Conservation (phyloP, 2,888 invertebrate genomes). For the Micropterix aruncella region DNA sequence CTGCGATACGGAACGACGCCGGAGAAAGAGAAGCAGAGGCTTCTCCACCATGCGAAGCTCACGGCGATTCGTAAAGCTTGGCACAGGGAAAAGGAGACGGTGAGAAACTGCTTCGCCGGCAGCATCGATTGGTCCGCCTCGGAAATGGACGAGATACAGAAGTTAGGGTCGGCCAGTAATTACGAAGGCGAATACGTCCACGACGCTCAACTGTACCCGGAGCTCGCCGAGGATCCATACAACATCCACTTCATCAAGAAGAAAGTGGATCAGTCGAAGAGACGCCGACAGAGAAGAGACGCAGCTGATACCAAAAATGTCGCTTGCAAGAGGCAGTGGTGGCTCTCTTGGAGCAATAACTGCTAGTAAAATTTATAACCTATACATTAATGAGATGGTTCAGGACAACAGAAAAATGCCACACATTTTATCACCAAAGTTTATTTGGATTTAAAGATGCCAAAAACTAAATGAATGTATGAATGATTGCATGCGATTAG, state of each 20-base stretch:
- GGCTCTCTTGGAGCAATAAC: slow-evolving; percentile 31
- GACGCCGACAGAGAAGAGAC: slow-evolving; percentile 53
- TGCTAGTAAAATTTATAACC: slow-evolving; percentile 30
- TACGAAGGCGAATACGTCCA: slow-evolving; percentile 89
- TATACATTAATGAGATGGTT: neutral
- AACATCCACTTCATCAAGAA: slow-evolving; percentile 84
- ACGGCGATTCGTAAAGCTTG: slow-evolving; percentile 84
- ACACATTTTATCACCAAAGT: neutral
- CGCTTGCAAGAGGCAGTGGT: slow-evolving; percentile 29
- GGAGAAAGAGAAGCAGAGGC: slow-evolving; percentile 76
- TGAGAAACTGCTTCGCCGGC: slow-evolving; percentile 63
- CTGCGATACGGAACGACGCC: slow-evolving; percentile 88
- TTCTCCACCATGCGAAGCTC: slow-evolving; percentile 81
- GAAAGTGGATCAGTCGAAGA: slow-evolving; percentile 55
- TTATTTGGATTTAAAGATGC: neutral
- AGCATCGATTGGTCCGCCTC: slow-evolving; percentile 74
- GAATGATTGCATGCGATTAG: neutral
- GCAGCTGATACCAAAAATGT: slow-evolving; percentile 33
- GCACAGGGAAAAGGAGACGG: slow-evolving; percentile 79
- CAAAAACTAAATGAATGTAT: neutral
- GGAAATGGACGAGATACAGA: slow-evolving; percentile 80
- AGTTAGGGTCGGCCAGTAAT: slow-evolving; percentile 67
- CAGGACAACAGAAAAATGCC: neutral
- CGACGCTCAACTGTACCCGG: slow-evolving; percentile 79
- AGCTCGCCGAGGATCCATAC: slow-evolving; percentile 90